phyloP scores from a whole-genome alignment of 2,113 vertebrate species.

The Xiphophorus couchianus region DNA sequence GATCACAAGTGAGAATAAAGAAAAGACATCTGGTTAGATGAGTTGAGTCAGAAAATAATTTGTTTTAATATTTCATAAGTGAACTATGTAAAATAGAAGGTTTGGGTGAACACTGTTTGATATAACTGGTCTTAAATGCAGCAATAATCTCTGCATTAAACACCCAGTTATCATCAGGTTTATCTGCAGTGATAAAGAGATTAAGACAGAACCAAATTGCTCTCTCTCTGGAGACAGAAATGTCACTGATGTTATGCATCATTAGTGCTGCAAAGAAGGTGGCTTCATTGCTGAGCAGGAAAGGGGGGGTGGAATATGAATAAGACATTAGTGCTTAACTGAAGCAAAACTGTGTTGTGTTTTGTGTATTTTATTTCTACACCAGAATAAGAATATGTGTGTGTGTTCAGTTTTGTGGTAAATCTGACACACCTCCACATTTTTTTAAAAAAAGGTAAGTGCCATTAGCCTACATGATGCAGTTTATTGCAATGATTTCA shows the following conservation, averaged over 20 bases:
- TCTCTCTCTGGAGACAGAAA: constrained; percentile 33
- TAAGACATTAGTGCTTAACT: constrained; percentile 16
- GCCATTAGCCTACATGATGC: not conserved
- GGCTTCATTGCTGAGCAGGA: constrained; percentile 12
- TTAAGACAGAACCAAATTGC: constrained; percentile 24
- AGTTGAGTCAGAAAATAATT: not conserved
- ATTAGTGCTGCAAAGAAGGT: constrained; percentile 34
- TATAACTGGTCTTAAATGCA: constrained; percentile 16
- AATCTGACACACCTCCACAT: constrained; percentile 1
- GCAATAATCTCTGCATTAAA: constrained; percentile 4
- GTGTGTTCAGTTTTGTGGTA: not conserved
- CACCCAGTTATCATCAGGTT: constrained; percentile 18
- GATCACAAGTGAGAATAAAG: not conserved
- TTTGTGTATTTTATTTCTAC: not conserved
- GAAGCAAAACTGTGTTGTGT: not conserved
- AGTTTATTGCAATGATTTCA: not conserved
- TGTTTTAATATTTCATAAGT: constrained; percentile 13
- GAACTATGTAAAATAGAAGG: not conserved
- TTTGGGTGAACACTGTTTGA: constrained; percentile 6
- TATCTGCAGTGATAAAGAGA: constrained; percentile 38
- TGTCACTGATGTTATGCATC: constrained; percentile 41
- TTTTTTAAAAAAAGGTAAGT: not conserved
- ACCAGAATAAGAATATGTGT: not conserved
- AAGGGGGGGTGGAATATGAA: constrained; percentile 7
- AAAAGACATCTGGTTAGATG: not conserved